These are phyloP conservation scores for Nysson spinosus DNA, from an alignment of 2,888 invertebrate genomes.

Conservation along the genomic window DNA sequence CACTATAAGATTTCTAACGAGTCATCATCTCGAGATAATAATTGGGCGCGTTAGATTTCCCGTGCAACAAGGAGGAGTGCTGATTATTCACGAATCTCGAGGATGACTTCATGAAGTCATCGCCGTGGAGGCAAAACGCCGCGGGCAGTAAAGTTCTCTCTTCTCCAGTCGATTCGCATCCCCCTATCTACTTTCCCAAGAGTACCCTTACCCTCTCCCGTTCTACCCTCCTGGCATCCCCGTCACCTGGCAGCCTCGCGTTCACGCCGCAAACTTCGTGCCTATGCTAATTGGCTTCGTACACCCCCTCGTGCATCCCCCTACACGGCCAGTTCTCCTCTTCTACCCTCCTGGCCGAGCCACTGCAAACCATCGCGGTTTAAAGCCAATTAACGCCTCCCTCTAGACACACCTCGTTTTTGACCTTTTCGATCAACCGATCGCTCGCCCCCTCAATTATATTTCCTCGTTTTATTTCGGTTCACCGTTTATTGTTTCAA, in stretches of 20 bases:
- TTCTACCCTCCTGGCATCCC: slow-evolving; percentile 28
- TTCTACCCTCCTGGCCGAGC: slow-evolving; percentile 23
- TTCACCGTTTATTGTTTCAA: too few relatives aligned
- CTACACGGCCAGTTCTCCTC: slow-evolving; percentile 7
- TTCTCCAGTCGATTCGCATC: slow-evolving; percentile 22
- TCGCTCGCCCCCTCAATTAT: too few relatives aligned
- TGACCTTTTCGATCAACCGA: slow-evolving; percentile 41
- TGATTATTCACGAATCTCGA: slow-evolving; percentile 12
- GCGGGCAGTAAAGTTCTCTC: slow-evolving; percentile 36
- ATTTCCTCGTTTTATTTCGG: too few relatives aligned
- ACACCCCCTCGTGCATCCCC: slow-evolving; percentile 16
- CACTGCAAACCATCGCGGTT: slow-evolving; percentile 54
- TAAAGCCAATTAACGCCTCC: slow-evolving; percentile 57
- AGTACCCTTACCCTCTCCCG: slow-evolving; percentile 33
- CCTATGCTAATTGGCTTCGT: slow-evolving; percentile 59
- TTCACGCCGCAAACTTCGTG: slow-evolving; percentile 51
- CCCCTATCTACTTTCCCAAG: background rate
- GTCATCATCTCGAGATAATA: too few relatives aligned
- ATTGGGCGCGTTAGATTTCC: background rate
- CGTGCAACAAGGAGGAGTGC: background rate
- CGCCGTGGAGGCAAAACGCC: slow-evolving; percentile 29
- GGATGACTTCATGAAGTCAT: slow-evolving; percentile 45
- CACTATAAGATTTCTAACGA: too few relatives aligned
- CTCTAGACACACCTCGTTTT: slow-evolving; percentile 44
- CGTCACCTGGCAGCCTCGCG: slow-evolving; percentile 40